A percentile compares a stretch with the other conserved stretches of the same genome.
phyloP scores from a whole-genome alignment of 2,113 vertebrate species.

The Sorex araneus region DNA sequence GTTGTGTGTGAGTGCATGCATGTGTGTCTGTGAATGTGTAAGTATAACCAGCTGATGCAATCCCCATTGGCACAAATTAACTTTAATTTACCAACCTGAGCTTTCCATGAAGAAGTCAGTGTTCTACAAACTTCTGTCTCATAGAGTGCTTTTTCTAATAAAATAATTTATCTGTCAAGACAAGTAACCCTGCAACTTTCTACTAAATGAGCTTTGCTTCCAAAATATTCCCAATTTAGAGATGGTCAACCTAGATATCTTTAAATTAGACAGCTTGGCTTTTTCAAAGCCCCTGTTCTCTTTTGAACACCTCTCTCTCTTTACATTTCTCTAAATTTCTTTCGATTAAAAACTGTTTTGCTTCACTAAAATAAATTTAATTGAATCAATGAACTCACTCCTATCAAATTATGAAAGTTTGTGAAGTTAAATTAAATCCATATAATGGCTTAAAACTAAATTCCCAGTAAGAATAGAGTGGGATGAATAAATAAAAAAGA shows the following conservation, averaged over 20 bases:
- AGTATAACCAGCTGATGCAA: slow-evolving; percentile 81
- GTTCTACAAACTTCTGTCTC: neutral
- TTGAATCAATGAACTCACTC: neutral
- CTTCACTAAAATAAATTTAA: too few relatives aligned
- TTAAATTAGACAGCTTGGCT: neutral
- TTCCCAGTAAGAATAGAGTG: slow-evolving; percentile 21
- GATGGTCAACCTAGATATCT: neutral
- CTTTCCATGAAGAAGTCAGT: slow-evolving; percentile 10
- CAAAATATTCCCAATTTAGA: slow-evolving; percentile 7
- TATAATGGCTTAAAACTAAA: slow-evolving; percentile 41
- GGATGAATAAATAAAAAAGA: neutral
- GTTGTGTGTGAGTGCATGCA: slow-evolving; percentile 14
- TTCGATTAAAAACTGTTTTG: too few relatives aligned
- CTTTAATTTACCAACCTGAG: slow-evolving; percentile 77
- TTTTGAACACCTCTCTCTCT: too few relatives aligned
- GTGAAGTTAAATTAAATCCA: slow-evolving; percentile 41
- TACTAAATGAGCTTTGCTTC: neutral
- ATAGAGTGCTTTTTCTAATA: slow-evolving; percentile 44
- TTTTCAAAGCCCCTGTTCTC: too few relatives aligned
- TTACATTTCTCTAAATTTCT: too few relatives aligned
- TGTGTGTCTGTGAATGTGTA: neutral
- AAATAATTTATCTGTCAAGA: slow-evolving; percentile 38
- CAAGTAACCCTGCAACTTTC: neutral
- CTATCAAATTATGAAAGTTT: neutral
- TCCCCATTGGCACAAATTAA: slow-evolving; percentile 83